A percentile compares a stretch with the other conserved stretches of the same genome.
phyloP scores from a whole-genome alignment of 2,113 vertebrate species.

The Neolamprologus variostigma region DNA sequence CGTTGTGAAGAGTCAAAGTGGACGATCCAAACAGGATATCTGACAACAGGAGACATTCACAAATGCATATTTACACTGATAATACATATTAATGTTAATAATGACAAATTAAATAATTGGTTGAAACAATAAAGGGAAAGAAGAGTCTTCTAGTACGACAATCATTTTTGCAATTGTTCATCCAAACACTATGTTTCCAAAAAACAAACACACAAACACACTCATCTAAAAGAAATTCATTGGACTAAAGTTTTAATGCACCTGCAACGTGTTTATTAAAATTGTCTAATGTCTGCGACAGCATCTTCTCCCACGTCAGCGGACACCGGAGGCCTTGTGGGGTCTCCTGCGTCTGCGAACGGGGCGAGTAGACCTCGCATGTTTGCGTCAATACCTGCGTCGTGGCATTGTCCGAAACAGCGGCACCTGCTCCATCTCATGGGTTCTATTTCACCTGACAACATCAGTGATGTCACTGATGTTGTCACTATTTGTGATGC shows the following conservation, averaged over 20 bases:
- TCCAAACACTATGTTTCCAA: not conserved
- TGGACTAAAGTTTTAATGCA: not conserved
- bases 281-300: not conserved
- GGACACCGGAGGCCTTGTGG: not conserved
- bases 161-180: not conserved
- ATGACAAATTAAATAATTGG: not conserved
- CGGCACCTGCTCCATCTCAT: not conserved
- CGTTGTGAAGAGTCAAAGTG: not conserved
- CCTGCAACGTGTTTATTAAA: not conserved
- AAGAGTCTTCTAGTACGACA: not conserved
- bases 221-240: not conserved
- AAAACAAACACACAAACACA: not conserved
- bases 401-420: fast-evolving
- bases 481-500: not conserved
- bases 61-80: not conserved
- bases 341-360: not conserved
- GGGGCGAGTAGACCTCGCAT: not conserved
- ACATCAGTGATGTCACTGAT: no score
- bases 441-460: not conserved
- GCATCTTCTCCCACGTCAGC: not conserved
- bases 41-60: not conserved
- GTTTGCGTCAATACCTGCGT: not conserved
- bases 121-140: not conserved
- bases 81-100: not conserved
- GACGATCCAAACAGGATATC: not conserved